phyloP scores from a whole-genome alignment of 2,888 invertebrate genomes.

The Plebejus argus region DNA sequence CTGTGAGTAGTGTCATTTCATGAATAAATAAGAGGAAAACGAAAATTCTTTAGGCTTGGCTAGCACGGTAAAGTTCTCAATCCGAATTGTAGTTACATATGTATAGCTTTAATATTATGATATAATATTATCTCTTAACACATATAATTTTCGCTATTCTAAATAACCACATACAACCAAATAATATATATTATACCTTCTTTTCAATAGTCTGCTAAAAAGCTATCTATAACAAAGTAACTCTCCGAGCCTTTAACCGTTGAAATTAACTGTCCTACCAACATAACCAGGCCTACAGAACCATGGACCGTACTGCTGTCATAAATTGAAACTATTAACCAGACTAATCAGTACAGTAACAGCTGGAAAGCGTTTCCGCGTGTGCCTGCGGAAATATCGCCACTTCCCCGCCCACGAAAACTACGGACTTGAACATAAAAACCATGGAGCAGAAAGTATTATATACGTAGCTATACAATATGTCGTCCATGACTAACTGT shows the following conservation, averaged over 20 bases:
- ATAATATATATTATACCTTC: no score
- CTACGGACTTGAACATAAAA: background rate
- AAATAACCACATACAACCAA: no score
- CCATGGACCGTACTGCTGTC: background rate
- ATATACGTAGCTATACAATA: background rate
- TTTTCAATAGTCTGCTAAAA: no score
- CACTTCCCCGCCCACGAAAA: background rate
- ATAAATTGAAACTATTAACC: constrained; percentile 1
- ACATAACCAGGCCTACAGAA: background rate
- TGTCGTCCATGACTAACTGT: background rate
- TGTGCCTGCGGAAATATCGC: background rate
- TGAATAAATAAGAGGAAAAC: background rate
- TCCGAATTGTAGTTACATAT: no score
- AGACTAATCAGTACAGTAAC: background rate
- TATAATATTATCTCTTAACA: background rate
- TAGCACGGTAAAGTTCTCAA: background rate
- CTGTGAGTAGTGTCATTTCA: background rate
- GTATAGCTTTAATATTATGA: background rate
- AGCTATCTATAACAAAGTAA: background rate
- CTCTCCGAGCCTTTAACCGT: background rate
- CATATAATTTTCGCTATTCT: no score
- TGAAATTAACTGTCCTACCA: background rate
- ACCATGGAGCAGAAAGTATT: background rate
- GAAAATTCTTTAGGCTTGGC: background rate
- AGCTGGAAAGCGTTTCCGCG: constrained; percentile 9